phyloP scores from a whole-genome alignment of 2,113 vertebrate genomes.

The Erinaceus europaeus region DNA sequence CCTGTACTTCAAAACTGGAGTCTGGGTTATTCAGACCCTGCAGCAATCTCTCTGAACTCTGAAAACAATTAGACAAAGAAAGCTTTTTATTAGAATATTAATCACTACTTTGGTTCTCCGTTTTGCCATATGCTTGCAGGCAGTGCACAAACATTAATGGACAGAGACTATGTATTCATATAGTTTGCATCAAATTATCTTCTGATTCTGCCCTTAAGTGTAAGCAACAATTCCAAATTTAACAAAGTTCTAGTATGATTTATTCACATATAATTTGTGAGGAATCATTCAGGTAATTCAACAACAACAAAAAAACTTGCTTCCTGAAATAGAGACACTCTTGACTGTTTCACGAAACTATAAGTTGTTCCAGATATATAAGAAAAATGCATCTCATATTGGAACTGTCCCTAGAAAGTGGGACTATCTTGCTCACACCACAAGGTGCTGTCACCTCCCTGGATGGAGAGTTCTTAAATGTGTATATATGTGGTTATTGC shows the following conservation, averaged over 20 bases:
- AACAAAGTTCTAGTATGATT: neutral
- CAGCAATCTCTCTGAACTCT: slow-evolving; percentile 21
- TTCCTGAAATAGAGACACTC: neutral
- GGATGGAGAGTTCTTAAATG: neutral
- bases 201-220: neutral
- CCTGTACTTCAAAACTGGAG: neutral
- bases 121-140: neutral
- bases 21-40: slow-evolving; percentile 12
- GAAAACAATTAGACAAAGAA: neutral
- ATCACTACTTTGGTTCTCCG: neutral
- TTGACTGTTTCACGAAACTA: neutral
- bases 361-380: slow-evolving; percentile 19
- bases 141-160: neutral
- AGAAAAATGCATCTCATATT: neutral
- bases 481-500: neutral
- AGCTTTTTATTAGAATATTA: neutral
- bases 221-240: neutral
- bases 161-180: neutral
- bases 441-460: neutral
- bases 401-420: neutral
- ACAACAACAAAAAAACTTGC: neutral
- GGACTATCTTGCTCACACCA: neutral
- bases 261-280: neutral
- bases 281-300: neutral
- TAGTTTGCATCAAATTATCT: slow-evolving; percentile 17